Evolutionary conservation across 2,888 invertebrate genomes (phyloP).

Genomic region (Acronicta psi): DNA sequence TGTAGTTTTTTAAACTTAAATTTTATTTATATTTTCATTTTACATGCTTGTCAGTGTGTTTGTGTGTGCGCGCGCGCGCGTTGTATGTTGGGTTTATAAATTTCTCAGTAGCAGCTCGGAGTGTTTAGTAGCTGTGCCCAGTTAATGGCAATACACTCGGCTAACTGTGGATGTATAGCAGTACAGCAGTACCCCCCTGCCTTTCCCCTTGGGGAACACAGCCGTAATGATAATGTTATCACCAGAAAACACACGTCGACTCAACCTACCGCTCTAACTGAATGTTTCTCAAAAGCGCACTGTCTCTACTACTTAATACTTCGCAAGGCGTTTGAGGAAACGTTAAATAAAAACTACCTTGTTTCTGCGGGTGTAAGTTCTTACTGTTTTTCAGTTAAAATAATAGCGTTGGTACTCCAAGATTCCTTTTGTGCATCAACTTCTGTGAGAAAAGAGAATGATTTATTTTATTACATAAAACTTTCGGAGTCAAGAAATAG

Average conservation of each 20-base stretch:
- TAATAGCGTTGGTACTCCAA: not conserved
- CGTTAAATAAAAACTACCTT: not conserved
- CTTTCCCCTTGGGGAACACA: too few relatives aligned
- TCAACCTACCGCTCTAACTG: not conserved
- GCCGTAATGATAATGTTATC: too few relatives aligned
- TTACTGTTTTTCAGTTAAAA: not conserved
- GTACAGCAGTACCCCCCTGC: too few relatives aligned
- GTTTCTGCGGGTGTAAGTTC: not conserved
- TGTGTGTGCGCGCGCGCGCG: too few relatives aligned
- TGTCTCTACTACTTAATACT: not conserved
- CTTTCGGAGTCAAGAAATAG: not conserved
- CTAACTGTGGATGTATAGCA: too few relatives aligned
- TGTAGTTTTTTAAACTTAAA: too few relatives aligned
- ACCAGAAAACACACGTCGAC: not conserved
- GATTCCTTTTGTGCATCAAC: not conserved
- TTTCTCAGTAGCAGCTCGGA: too few relatives aligned
- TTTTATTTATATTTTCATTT: too few relatives aligned
- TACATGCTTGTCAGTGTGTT: too few relatives aligned
- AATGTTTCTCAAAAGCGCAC: not conserved
- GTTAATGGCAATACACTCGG: too few relatives aligned
- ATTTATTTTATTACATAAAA: not conserved
- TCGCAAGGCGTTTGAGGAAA: not conserved
- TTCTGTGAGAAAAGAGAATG: conserved; percentile 1
- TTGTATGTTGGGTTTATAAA: too few relatives aligned
- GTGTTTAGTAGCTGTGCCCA: too few relatives aligned